Conservation (phyloP, 2,797 vertebrate genomes). For the Arnoldichthys spilopterus region DNA sequence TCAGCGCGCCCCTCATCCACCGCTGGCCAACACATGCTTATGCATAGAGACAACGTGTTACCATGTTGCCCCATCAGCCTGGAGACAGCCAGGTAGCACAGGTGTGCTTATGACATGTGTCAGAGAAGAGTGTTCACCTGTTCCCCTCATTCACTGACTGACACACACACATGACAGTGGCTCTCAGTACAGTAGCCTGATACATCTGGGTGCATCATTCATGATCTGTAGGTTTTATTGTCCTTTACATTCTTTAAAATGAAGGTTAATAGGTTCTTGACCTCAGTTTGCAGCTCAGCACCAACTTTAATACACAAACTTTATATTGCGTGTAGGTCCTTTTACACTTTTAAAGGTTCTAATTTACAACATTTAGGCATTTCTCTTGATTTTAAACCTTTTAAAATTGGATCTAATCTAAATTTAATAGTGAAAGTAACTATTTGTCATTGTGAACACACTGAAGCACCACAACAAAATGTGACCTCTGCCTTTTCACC, state of each 20-base stretch:
- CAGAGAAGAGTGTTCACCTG: slow-evolving; percentile 23
- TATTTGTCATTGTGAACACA: no score
- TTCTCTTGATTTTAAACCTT: no score
- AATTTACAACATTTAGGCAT: no score
- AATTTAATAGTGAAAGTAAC: no score
- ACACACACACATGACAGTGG: slow-evolving; percentile 7
- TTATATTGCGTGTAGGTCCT: no score
- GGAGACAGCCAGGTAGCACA: slow-evolving; percentile 29
- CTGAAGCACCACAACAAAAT: no score
- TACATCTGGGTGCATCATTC: background rate
- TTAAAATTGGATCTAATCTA: no score
- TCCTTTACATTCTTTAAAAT: background rate
- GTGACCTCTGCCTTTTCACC: no score
- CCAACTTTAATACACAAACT: no score
- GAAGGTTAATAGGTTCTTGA: background rate
- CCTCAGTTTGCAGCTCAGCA: no score
- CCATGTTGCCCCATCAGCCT: slow-evolving; percentile 24
- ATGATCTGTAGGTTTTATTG: background rate
- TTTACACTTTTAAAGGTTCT: no score
- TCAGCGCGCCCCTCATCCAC: slow-evolving; percentile 14
- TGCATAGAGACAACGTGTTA: slow-evolving; percentile 50
- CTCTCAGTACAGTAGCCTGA: background rate
- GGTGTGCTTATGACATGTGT: slow-evolving; percentile 47
- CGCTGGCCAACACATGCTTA: slow-evolving; percentile 39
- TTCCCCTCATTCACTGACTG: slow-evolving; percentile 15